Conservation (phyloP, 92 coral and sea anemone genomes). For the Paramuricea clavata region DNA sequence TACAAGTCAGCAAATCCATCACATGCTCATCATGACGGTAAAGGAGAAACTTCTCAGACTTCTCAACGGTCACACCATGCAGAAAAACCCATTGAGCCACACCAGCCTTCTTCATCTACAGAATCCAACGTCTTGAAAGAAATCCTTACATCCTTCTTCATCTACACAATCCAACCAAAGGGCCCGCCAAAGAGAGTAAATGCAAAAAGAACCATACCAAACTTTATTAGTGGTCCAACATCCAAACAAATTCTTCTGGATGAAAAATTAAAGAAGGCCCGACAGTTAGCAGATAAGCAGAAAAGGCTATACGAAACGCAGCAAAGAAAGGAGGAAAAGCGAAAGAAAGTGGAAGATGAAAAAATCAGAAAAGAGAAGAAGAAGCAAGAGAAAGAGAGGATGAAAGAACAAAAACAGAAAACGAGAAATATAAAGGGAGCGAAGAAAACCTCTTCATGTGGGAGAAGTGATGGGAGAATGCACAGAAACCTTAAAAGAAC, state of each 20-base stretch:
- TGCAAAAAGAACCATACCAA: conserved; percentile 50
- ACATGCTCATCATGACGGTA: conserved; percentile 22
- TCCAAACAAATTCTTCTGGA: conserved; percentile 44
- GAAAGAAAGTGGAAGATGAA: conserved; percentile 31
- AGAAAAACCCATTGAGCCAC: neutral
- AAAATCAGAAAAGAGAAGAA: conserved; percentile 12
- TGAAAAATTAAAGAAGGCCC: conserved; percentile 38
- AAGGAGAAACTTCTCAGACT: conserved; percentile 42
- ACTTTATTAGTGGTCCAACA: conserved; percentile 44
- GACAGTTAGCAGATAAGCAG: conserved; percentile 40
- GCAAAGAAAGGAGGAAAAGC: conserved; percentile 40
- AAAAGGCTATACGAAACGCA: conserved; percentile 20
- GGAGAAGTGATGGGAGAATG: neutral
- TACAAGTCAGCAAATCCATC: conserved; percentile 4
- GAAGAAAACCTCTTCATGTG: neutral
- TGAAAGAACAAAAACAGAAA: conserved; percentile 20
- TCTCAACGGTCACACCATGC: too few relatives aligned
- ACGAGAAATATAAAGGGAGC: conserved; percentile 18
- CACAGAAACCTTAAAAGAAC: conserved; percentile 6
- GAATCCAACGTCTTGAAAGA: conserved; percentile 32
- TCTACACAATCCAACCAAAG: conserved; percentile 33
- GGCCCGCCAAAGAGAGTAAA: conserved; percentile 57
- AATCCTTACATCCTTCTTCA: conserved; percentile 38
- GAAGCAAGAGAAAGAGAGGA: conserved; percentile 17
- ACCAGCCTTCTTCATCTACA: conserved; percentile 21